Base-by-base conservation (phyloP, 1,140 invertebrate genomes). In the Ladona fulva region DNA sequence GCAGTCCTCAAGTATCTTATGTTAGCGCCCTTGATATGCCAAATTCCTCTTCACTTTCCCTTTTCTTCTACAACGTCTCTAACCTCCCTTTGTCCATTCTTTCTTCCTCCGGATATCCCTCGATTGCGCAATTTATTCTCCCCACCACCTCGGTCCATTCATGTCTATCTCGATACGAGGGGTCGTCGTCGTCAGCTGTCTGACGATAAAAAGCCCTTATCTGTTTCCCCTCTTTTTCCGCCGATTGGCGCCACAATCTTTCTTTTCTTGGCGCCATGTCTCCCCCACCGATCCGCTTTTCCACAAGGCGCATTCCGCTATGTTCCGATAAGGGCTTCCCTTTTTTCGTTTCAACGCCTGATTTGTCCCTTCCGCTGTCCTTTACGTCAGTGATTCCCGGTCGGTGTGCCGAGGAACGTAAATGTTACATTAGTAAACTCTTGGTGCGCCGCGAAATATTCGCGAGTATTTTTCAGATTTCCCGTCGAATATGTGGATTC, bases 141-240 rank as follows among this genome's bases (percentile, higher is more conserved):
- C 29, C n/a, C 14, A 66, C 3, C 3, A 22, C 52, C 52, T 22
- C 16, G n/a, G 52, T 66, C 52, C 52, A 66, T 66, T 66, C 52
- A 66, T 66, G 52, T 66, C 52, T 22, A 66, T 66, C 52, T 22
- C 52, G 3, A 5, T 12, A 22, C 52, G 16, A 66, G n/a, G 52
- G 52, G 52, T 66, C 52, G 52, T 66, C 52, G 52, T 66, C 52
- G 52, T 66, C 52, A 66, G 52, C 52, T 66, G 52, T 66, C 52
- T 16, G 52, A 22, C 52, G n/a, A 66, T 66, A 66, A 66, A 66
- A 66, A 66, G 52, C 52, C 52, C 52, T 66, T 66, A 66, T 66
- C 52, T 66, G 52, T 22, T 66, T 22, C 52, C 52, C 14, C 52
- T 22, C 12, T 12, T 19, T 22, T 16, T 19, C 52, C 52, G 52